Conservation (phyloP, 1,140 invertebrate genomes). For the Hycleus cichorii region DNA sequence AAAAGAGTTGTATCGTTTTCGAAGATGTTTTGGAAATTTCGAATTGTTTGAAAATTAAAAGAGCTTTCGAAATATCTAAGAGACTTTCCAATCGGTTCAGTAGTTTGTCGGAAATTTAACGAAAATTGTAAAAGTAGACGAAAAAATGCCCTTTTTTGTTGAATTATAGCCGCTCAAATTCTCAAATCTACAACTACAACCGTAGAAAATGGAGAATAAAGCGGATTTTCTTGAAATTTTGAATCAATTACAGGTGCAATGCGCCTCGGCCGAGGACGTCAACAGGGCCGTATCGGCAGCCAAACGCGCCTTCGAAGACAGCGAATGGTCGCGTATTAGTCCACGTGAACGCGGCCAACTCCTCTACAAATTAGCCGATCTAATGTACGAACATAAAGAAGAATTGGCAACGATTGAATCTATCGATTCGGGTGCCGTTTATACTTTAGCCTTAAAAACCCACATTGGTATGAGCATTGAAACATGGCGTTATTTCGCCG, state of each 20-base stretch:
- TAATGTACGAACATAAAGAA: conserved; percentile 91
- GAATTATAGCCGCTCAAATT: no score
- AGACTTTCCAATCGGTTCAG: no score
- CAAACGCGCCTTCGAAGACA: conserved; percentile 76
- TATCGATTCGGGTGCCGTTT: conserved; percentile 90
- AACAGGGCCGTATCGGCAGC: conserved; percentile 81
- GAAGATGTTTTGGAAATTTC: not conserved
- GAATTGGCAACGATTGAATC: conserved; percentile 89
- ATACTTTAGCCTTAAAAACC: conserved; percentile 90
- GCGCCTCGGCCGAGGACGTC: conserved; percentile 72
- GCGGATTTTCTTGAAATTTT: no score
- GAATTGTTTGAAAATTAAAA: no score
- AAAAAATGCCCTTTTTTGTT: no score
- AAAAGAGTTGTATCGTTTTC: no score
- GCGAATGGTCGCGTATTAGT: conserved; percentile 83
- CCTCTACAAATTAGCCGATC: conserved; percentile 73
- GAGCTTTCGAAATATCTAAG: no score
- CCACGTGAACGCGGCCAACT: conserved; percentile 71
- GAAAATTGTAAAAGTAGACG: not conserved
- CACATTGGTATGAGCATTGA: conserved; percentile 92
- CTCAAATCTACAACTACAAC: no score
- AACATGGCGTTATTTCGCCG: conserved; percentile 87
- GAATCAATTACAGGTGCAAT: conserved; percentile 52
- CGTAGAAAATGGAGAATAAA: no score
- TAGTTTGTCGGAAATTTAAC: no score